Conservation (phyloP, 1,140 invertebrate genomes). For the Rhynchophorus ferrugineus region DNA sequence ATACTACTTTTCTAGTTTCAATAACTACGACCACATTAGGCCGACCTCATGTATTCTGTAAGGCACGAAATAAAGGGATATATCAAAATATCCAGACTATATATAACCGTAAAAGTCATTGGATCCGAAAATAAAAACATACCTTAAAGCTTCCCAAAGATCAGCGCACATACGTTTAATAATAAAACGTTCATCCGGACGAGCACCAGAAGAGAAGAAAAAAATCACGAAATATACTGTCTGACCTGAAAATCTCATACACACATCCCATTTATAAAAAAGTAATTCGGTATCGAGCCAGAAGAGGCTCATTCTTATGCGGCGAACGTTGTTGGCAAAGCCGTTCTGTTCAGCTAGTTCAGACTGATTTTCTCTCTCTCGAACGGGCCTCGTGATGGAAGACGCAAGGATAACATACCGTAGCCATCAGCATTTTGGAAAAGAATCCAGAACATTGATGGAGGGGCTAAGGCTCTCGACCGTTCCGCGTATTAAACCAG, state of each 20-base stretch:
- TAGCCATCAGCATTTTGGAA: constrained; percentile 18
- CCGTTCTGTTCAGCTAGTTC: constrained; percentile 5
- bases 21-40: no score
- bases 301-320: constrained; percentile 7
- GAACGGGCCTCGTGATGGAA: constrained; percentile 11
- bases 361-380: constrained; percentile 4
- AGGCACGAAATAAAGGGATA: no score
- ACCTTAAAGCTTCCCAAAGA: no score
- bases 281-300: not conserved
- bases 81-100: no score
- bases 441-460: constrained; percentile 14
- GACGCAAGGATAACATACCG: constrained; percentile 12
- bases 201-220: no score
- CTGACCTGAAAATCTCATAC: no score
- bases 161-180: not conserved
- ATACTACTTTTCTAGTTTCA: no score
- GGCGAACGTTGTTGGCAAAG: constrained; percentile 5
- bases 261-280: constrained; percentile 1
- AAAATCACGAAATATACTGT: constrained; percentile 3
- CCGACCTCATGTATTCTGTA: no score
- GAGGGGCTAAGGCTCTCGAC: constrained; percentile 3
- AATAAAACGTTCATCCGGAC: no score
- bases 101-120: no score
- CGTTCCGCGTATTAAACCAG: constrained; percentile 5
- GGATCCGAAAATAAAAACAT: no score